Conservation (phyloP, 2,888 invertebrate genomes). For the Megastigmus dorsalis region DNA sequence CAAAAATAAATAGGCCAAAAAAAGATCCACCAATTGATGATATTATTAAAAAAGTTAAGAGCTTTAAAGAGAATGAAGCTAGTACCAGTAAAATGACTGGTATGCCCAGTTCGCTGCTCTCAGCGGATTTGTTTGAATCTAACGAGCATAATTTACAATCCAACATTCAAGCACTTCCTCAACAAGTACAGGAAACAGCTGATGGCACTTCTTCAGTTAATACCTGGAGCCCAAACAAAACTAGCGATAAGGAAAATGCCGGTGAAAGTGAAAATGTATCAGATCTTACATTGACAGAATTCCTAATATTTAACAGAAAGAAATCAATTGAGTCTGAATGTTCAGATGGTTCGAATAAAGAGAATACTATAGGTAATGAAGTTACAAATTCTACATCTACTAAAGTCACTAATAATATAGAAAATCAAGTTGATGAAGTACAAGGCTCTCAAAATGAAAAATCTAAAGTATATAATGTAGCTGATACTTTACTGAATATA, state of each 20-base stretch:
- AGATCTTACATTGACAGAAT: constrained; percentile 25
- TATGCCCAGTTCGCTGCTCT: constrained; percentile 37
- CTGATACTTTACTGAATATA: constrained; percentile 58
- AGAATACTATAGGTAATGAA: constrained; percentile 27
- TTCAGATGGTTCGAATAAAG: constrained; percentile 42
- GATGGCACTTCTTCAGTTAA: neutral
- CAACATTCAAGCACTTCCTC: neutral
- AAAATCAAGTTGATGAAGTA: constrained; percentile 11
- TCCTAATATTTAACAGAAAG: constrained; percentile 10
- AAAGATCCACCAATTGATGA: constrained; percentile 20
- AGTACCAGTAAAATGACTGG: constrained; percentile 7
- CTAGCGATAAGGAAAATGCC: constrained; percentile 20
- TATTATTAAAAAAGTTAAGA: constrained; percentile 26
- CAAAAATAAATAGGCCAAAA: neutral
- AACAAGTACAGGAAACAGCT: constrained; percentile 2
- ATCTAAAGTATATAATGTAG: constrained; percentile 14
- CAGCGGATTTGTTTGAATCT: constrained; percentile 49
- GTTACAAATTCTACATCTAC: neutral
- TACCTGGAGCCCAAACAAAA: neutral
- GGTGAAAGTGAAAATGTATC: neutral
- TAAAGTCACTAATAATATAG: neutral
- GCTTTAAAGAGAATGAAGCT: constrained; percentile 13
- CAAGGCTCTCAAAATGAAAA: constrained; percentile 14
- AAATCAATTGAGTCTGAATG: constrained; percentile 9
- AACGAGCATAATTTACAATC: constrained; percentile 26